These are phyloP conservation scores for Chelonus formosanus DNA, from an alignment of 2,888 invertebrate species.

Conservation along the genomic window DNA sequence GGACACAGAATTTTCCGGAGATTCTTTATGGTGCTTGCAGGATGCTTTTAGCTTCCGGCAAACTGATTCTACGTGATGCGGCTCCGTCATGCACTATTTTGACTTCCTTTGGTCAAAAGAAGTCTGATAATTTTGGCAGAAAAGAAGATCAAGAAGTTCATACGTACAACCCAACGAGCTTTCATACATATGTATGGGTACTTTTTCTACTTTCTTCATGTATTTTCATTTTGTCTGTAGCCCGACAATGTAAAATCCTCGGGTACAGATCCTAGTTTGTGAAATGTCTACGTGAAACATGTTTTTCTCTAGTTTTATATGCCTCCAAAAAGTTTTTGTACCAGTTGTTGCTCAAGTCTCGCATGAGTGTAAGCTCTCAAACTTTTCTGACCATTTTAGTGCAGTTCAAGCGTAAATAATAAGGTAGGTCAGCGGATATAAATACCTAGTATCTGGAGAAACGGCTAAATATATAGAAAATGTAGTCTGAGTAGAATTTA, in stretches of 20 bases:
- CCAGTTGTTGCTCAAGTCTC: constrained; percentile 23
- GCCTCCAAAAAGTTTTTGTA: constrained; percentile 9
- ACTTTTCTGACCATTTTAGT: constrained; percentile 7
- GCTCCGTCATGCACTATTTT: constrained; percentile 53
- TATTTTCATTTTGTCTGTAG: too few species aligned
- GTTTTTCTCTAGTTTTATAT: constrained; percentile 13
- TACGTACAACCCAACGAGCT: neutral
- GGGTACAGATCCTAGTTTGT: constrained; percentile 32
- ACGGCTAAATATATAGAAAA: too few species aligned
- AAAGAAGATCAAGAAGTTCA: too few species aligned
- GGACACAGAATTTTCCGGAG: constrained; percentile 54
- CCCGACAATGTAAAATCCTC: constrained; percentile 2
- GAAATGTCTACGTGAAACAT: constrained; percentile 23
- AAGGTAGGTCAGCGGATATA: neutral
- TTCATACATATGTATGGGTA: constrained; percentile 28
- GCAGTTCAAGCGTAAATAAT: constrained; percentile 7
- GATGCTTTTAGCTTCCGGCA: constrained; percentile 51
- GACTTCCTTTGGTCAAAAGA: constrained; percentile 47
- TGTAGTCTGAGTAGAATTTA: too few species aligned
- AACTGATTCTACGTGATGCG: constrained; percentile 57
- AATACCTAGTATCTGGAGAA: too few species aligned
- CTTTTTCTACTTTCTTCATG: constrained; percentile 21
- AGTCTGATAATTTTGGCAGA: constrained; percentile 37
- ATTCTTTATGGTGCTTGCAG: constrained; percentile 52
- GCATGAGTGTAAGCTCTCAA: constrained; percentile 5